Percentiles rank a stretch among this genome's conserved stretches.
Evolutionary conservation across 2,888 invertebrate genomes (phyloP).

Genomic region (Acanthosepion lycidas): DNA sequence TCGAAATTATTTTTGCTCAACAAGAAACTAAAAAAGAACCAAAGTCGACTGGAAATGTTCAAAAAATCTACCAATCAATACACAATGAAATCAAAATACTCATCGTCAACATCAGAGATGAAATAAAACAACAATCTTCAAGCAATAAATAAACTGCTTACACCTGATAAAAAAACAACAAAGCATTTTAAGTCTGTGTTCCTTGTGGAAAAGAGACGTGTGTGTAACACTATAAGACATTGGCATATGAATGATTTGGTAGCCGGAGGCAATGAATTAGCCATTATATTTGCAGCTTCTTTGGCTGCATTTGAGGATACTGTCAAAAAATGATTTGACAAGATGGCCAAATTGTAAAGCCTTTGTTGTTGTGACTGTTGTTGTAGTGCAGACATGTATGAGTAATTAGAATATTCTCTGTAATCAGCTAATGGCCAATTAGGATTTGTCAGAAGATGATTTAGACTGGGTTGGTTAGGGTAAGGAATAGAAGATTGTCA

Average conservation of each 20-base stretch:
- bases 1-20: no score
- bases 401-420: slow-evolving; percentile 21
- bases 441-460: slow-evolving; percentile 22
- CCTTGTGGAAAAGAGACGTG: neutral
- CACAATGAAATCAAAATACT: neutral
- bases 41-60: no score
- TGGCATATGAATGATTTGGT: neutral
- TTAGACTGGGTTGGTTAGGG: neutral
- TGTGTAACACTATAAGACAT: neutral
- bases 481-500: neutral
- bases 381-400: neutral
- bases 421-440: slow-evolving; percentile 33
- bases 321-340: slow-evolving; percentile 33
- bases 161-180: neutral
- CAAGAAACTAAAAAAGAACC: no score
- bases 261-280: neutral
- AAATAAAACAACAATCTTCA: neutral
- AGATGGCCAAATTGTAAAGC: slow-evolving; percentile 21
- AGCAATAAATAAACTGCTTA: neutral
- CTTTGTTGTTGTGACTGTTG: neutral
- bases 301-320: neutral
- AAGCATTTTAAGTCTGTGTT: neutral
- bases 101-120: neutral
- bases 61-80: neutral
- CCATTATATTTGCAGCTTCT: neutral